Evolutionary conservation across 1,140 invertebrate genomes (phyloP).

Genomic region (Apolygus lucorum): DNA sequence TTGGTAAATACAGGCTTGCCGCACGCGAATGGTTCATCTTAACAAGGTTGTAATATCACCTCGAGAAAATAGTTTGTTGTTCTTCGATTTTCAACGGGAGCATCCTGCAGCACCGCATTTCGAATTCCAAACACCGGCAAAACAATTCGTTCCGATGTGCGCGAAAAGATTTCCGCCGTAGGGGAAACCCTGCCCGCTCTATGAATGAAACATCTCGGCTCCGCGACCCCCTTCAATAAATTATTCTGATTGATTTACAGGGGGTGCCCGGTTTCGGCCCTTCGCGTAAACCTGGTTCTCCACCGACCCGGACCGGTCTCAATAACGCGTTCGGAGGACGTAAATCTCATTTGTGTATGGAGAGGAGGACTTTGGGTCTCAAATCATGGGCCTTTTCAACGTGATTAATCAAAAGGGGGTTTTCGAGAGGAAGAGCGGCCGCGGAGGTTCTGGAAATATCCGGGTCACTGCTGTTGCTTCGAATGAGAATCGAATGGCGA

Average conservation of each 20-base stretch:
- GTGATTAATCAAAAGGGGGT: neutral
- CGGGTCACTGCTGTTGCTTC: too few relatives aligned
- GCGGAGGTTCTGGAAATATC: too few relatives aligned
- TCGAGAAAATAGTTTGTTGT: too few relatives aligned
- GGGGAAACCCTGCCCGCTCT: neutral
- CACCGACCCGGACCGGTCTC: neutral
- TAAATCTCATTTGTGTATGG: slow-evolving; percentile 7
- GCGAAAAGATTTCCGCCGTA: neutral
- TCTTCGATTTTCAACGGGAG: too few relatives aligned
- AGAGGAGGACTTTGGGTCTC: neutral
- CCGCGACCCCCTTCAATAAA: slow-evolving; percentile 12
- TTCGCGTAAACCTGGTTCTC: neutral
- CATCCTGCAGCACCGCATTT: too few relatives aligned
- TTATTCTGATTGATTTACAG: slow-evolving; percentile 13
- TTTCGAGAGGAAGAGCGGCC: neutral
- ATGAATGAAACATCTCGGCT: slow-evolving; percentile 13
- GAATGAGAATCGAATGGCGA: too few relatives aligned
- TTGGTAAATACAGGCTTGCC: too few relatives aligned
- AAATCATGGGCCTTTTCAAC: slow-evolving; percentile 4
- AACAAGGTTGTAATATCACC: too few relatives aligned
- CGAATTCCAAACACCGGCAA: too few relatives aligned
- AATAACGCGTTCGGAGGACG: neutral
- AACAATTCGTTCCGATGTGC: too few relatives aligned
- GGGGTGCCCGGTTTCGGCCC: neutral
- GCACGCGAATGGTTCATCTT: too few relatives aligned